phyloP scores from a whole-genome alignment of 2,797 vertebrate species.

The Tenualosa ilisha region DNA sequence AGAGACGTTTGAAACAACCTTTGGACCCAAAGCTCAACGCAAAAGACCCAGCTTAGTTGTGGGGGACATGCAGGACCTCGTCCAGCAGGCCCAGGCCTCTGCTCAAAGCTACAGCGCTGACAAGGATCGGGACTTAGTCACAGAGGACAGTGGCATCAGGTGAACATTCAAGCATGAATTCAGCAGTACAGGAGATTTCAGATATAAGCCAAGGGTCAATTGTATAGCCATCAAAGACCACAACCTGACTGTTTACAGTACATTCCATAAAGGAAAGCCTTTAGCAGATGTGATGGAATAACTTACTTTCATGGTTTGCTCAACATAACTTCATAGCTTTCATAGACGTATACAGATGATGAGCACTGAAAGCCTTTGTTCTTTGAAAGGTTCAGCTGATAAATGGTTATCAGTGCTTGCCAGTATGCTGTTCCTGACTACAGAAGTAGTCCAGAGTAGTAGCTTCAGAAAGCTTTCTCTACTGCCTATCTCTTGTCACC shows the following conservation, averaged over 20 bases:
- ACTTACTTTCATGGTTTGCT: neutral
- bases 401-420: neutral
- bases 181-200: neutral
- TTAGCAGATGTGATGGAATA: neutral
- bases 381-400: neutral
- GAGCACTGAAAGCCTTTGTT: neutral
- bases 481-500: neutral
- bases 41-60: constrained; percentile 87
- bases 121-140: constrained; percentile 88
- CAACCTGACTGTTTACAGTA: neutral
- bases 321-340: too few species aligned
- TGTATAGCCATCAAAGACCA: neutral
- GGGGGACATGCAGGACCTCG: constrained; percentile 84
- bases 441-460: neutral
- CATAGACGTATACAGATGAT: neutral
- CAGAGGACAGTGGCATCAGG: constrained; percentile 91
- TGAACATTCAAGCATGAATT: constrained; percentile 48
- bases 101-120: constrained; percentile 75
- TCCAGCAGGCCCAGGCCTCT: constrained; percentile 83
- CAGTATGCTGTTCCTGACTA: neutral
- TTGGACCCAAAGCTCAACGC: constrained; percentile 94
- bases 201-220: neutral
- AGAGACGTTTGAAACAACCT: constrained; percentile 91
- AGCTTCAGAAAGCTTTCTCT: neutral
- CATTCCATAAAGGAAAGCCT: neutral